These are phyloP conservation scores for Oxystoma pomonae DNA, from an alignment of 2,888 invertebrate species.

Conservation along the genomic window DNA sequence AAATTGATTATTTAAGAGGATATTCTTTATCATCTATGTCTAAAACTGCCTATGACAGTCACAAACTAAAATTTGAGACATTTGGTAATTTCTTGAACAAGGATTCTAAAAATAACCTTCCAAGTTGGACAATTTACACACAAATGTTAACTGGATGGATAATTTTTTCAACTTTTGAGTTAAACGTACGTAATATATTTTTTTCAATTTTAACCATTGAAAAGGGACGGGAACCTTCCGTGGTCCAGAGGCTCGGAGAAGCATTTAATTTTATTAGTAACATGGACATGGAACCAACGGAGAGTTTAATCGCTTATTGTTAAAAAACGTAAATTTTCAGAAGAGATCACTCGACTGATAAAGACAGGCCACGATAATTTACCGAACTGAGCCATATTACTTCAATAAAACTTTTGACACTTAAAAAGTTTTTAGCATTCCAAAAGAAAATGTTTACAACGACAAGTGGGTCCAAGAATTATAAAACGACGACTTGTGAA, in stretches of 20 bases:
- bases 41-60: neutral
- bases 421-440: constrained; percentile 14
- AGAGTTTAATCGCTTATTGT: constrained; percentile 19
- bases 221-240: constrained; percentile 49
- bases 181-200: constrained; percentile 12
- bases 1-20: no score
- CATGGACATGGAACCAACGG: constrained; percentile 47
- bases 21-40: no score
- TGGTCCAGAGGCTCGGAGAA: constrained; percentile 50
- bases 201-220: constrained; percentile 6
- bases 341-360: neutral
- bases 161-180: constrained; percentile 16
- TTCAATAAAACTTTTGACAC: no score
- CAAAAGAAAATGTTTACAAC: constrained; percentile 9
- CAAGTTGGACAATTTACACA: neutral
- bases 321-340: neutral
- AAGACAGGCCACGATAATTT: no score
- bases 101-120: neutral
- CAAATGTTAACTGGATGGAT: constrained; percentile 23
- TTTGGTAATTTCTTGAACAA: neutral
- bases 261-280: constrained; percentile 37
- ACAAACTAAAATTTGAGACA: neutral
- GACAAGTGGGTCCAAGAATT: no score
- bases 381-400: no score
- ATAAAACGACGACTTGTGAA: no score